phyloP scores from a whole-genome alignment of 2,113 vertebrate genomes.

The Monopterus albus region DNA sequence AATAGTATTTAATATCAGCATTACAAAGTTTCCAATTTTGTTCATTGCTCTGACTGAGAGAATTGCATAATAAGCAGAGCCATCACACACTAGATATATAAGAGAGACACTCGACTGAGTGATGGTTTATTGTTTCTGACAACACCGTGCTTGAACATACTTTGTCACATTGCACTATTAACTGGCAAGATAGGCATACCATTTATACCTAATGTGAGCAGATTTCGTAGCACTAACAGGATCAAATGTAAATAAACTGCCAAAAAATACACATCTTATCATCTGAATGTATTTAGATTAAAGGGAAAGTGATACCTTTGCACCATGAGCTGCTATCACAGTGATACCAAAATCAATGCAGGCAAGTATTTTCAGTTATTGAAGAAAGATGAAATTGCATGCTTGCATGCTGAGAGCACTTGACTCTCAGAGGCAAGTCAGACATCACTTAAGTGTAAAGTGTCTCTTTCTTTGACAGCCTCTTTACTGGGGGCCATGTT shows the following conservation, averaged over 20 bases:
- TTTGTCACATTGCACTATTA: conserved; percentile 11
- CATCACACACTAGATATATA: not conserved
- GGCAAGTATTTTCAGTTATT: conserved; percentile 38
- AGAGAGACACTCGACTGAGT: conserved; percentile 12
- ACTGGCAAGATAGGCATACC: not conserved
- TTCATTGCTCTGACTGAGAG: conserved; percentile 20
- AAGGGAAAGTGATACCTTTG: conserved; percentile 2
- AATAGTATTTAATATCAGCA: not conserved
- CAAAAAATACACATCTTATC: conserved; percentile 8
- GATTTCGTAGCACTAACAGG: not conserved
- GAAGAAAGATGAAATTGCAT: conserved; percentile 35
- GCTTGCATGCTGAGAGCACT: conserved; percentile 37
- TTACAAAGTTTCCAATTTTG: not conserved
- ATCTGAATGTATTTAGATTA: conserved; percentile 18
- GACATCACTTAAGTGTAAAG: conserved; percentile 51
- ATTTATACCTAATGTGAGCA: not conserved
- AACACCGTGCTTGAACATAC: not conserved
- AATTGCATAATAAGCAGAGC: conserved; percentile 18
- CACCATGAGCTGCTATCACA: conserved; percentile 9
- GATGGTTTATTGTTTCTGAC: conserved; percentile 28
- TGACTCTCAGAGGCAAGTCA: conserved; percentile 42
- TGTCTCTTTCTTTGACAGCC: conserved; percentile 51
- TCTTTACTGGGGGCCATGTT: conserved; percentile 39
- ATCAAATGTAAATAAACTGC: conserved; percentile 9
- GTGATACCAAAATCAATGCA: conserved; percentile 28